These are phyloP conservation scores for Chromis chromis DNA, from an alignment of 2,797 vertebrate species.

Conservation along the genomic window DNA sequence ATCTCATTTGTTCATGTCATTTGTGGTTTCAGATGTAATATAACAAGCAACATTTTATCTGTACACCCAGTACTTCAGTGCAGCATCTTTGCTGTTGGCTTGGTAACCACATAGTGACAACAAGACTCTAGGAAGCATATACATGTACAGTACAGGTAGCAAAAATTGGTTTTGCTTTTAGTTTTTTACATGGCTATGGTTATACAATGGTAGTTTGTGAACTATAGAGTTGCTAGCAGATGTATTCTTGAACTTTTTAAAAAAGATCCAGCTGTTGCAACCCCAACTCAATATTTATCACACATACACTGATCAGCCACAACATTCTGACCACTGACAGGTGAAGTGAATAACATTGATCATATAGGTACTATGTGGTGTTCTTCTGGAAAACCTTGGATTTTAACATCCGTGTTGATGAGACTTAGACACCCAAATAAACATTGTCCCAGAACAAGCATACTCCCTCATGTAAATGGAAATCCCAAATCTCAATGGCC, in stretches of 20 bases:
- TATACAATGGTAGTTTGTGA: not conserved
- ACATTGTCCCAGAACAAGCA: no score
- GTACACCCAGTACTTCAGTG: not conserved
- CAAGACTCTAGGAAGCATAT: not conserved
- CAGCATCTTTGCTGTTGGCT: not conserved
- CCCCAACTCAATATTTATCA: not conserved
- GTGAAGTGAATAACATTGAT: no score
- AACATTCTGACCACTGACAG: no score
- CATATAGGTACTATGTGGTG: no score
- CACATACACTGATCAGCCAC: not conserved
- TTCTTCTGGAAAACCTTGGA: no score
- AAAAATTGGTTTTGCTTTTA: not conserved
- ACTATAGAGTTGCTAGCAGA: not conserved
- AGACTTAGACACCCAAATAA: no score
- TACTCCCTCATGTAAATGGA: no score
- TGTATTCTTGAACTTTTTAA: slow-evolving; percentile 14
- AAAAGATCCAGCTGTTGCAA: not conserved
- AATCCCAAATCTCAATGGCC: no score
- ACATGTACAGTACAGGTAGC: no score
- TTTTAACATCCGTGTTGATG: no score
- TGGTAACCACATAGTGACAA: not conserved
- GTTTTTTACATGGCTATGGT: not conserved
- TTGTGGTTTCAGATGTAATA: not conserved
- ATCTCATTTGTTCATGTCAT: not conserved
- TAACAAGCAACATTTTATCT: not conserved